These are phyloP conservation scores for Syndactyla subalaris DNA, from an alignment of 2,797 vertebrate species.

Conservation along the genomic window DNA sequence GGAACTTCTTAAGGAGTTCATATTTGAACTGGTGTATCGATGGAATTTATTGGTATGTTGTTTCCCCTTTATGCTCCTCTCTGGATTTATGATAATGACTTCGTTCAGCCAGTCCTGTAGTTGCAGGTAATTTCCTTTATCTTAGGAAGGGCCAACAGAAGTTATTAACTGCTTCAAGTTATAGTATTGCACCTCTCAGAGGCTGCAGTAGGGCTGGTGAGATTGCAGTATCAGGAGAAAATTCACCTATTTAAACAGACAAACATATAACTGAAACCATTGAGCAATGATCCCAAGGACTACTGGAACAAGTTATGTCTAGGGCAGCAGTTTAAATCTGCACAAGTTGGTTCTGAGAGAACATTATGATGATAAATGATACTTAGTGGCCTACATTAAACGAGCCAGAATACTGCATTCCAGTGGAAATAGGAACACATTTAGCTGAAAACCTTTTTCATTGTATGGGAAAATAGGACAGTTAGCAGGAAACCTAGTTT, in stretches of 20 bases:
- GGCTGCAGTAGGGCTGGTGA: not conserved
- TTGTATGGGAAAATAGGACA: not conserved
- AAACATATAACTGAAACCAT: not conserved
- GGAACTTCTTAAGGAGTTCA: not conserved
- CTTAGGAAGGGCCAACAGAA: not conserved
- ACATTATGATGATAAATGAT: not conserved
- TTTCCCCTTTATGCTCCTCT: not conserved
- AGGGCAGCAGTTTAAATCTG: not conserved
- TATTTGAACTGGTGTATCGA: not conserved
- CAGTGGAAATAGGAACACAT: not conserved
- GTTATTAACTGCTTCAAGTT: not conserved
- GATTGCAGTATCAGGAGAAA: not conserved
- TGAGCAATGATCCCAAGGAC: not conserved
- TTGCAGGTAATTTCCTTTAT: not conserved
- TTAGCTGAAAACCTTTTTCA: not conserved
- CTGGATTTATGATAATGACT: slow-evolving; percentile 19
- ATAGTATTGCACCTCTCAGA: not conserved
- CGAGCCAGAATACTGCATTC: not conserved
- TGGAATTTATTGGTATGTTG: not conserved
- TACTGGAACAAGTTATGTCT: not conserved
- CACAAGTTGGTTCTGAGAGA: not conserved
- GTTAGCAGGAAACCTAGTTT: not conserved
- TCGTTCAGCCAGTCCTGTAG: not conserved
- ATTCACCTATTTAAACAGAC: not conserved
- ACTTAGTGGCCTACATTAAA: not conserved